Percentiles rank a stretch among this genome's conserved stretches.
Conservation (phyloP, 2,888 invertebrate species). For the Sinelater perroti region DNA sequence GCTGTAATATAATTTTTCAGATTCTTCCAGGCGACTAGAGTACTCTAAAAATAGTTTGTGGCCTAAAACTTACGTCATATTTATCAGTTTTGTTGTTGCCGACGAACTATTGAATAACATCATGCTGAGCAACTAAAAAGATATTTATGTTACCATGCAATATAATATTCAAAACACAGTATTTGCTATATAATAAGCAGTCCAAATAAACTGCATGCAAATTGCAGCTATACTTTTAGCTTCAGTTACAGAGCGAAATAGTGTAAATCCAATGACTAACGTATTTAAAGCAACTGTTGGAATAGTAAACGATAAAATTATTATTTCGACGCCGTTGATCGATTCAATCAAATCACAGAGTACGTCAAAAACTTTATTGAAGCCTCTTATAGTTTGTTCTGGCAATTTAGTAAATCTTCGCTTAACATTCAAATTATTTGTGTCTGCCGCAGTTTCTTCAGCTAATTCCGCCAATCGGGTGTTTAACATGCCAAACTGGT, state of each 20-base stretch:
- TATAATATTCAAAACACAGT: neutral
- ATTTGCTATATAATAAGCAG: conserved; percentile 23
- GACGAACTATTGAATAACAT: conserved; percentile 10
- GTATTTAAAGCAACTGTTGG: conserved; percentile 13
- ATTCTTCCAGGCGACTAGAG: conserved; percentile 9
- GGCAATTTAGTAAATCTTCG: neutral
- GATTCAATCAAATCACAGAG: conserved; percentile 13
- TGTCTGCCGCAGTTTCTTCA: neutral
- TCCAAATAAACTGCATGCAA: conserved; percentile 15
- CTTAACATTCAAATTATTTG: neutral
- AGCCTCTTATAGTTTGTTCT: conserved; percentile 10
- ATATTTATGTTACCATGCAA: neutral
- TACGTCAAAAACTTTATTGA: conserved; percentile 6
- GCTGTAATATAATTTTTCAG: neutral
- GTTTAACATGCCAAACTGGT: conserved; percentile 8
- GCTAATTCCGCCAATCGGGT: neutral
- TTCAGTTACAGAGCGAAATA: conserved; percentile 10
- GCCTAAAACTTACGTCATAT: conserved; percentile 4
- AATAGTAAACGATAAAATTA: conserved; percentile 17
- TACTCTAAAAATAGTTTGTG: conserved; percentile 17
- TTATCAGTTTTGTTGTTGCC: conserved; percentile 1
- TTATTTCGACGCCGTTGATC: conserved; percentile 14
- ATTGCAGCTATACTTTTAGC: conserved; percentile 3
- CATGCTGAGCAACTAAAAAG: conserved; percentile 23
- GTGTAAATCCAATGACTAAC: conserved; percentile 16